Base-by-base conservation (phyloP, 2,797 vertebrate species). In the Iguana delicatissima region DNA sequence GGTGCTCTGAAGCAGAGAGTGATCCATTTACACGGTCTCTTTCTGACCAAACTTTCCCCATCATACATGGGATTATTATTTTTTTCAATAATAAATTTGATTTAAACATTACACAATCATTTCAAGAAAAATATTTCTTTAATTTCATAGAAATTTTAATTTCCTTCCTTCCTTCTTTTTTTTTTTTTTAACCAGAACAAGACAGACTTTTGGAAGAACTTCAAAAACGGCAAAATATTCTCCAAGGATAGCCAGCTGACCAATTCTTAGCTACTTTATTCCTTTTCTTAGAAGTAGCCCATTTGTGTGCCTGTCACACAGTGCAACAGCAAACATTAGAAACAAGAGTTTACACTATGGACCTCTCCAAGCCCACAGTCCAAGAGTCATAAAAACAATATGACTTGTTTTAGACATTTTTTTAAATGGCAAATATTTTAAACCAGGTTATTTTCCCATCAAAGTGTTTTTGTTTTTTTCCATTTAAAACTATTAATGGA, bases 71-170 rank as follows among this genome's bases (percentile, higher is more conserved):
- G 84, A 95, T 90, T 92, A 76, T 92, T 95, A 96, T 96, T 81
- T 73, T 73, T 80, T 80, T 72, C 57, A 73, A 90, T 90, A 93
- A 97, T 97, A 97, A 95, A 97, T 97, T 97, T 96, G 95, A 96
- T 95, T 97, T 97, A 97, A 97, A 98, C 92, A 95, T 98, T 97
- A 97, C 96, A 97, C 96, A 91, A 97, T 97, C 96, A 59, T 81
- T 86, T 97, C 97, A 97, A 97, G 97, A 98, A 98, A 98, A 97
- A 97, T 97, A 97, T 94, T 97, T 96, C 42, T 97, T 96, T 97
- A 97, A 97, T 97, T 97, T 94, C 96, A 95, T 97, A 97, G 96
- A 90, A 90, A 86, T 86, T 90, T 74, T 4, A 59, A 57, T 18
- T 16, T 80, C 42, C 4, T 4, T 46, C 42, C 42, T 42, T 42